phyloP scores from a whole-genome alignment of 1,140 invertebrate genomes.

The Drosophila sp. region DNA sequence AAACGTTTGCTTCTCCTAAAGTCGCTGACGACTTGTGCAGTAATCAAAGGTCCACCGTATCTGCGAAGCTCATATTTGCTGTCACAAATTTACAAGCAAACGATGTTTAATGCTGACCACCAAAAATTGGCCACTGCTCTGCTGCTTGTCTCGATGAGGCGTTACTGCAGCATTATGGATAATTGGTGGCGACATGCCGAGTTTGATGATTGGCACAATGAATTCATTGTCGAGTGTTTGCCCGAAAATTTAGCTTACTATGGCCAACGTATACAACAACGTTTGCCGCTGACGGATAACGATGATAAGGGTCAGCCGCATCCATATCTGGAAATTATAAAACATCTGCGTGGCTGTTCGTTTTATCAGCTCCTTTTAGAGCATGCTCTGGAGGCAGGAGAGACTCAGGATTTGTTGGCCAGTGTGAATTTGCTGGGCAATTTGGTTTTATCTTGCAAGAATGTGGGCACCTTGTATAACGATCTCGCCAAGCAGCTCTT shows the following conservation, averaged over 20 bases:
- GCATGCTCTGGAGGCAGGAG: slow-evolving; percentile 68
- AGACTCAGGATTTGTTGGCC: slow-evolving; percentile 70
- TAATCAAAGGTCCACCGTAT: slow-evolving; percentile 56
- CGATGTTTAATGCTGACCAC: slow-evolving; percentile 16
- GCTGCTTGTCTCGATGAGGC: slow-evolving; percentile 43
- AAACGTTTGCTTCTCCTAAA: slow-evolving; percentile 32
- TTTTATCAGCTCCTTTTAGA: slow-evolving; percentile 59
- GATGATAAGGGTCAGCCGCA: not conserved
- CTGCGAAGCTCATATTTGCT: slow-evolving; percentile 62
- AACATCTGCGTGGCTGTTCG: slow-evolving; percentile 32
- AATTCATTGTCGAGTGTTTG: slow-evolving; percentile 69
- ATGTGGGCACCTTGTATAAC: slow-evolving; percentile 37
- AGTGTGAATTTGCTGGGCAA: slow-evolving; percentile 62
- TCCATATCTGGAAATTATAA: slow-evolving; percentile 17
- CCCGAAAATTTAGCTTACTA: not conserved
- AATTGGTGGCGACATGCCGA: slow-evolving; percentile 72
- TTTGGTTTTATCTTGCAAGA: slow-evolving; percentile 45
- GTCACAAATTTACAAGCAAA: slow-evolving; percentile 48
- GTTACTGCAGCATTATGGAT: slow-evolving; percentile 74
- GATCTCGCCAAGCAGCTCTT: slow-evolving; percentile 54
- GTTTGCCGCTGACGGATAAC: not conserved
- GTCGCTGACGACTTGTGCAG: slow-evolving; percentile 10
- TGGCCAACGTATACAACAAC: slow-evolving; percentile 8
- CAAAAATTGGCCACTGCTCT: slow-evolving; percentile 56
- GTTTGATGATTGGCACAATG: slow-evolving; percentile 65